Evolutionary conservation across 1,140 invertebrate species (phyloP), one percentile per base, ranked within the genome.

Genomic region (Orchestia grillus): DNA sequence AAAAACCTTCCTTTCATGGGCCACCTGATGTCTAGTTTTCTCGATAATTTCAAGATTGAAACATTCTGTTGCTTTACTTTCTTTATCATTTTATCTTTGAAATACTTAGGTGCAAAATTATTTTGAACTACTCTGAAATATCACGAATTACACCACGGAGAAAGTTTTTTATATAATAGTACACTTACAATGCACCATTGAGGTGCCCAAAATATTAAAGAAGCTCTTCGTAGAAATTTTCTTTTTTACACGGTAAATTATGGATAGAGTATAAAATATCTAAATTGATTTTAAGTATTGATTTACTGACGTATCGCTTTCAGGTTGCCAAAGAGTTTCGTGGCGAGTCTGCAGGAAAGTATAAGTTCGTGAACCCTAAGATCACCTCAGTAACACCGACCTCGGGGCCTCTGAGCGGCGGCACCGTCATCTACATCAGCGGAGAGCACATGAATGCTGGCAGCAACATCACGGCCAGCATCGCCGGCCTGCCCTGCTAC

Each of bases 401-500:
- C 96, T 98, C 98, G 97, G 99, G 99, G 0, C 99, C 99, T 0
- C 98, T 98, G 96, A 99, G 99, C 77, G 99, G 99, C 36, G 99
- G 99, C 19, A 99, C 99, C 15, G 98, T 98, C 96, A 97, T 99
- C 77, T 98, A 98, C 96, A 99, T 99, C 96, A 98, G 98, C 96
- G 99, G 99, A 23, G 98, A 98, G 96, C 98, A 99, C 97, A 98
- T 99, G 98, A 99, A 99, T 97, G 99, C 99, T 88, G 99, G 99
- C 44, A 99, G 99, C 97, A 98, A 98, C 95, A 99, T 99, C 97
- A 98, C 98, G 97, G 99, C 99, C 0, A 98, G 98, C 97, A 98
- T 99, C 96, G 99, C 99, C 97, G 98, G 98, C 95, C 98, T 99
- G 95, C 98, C 98, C 0, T 99, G 99, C 97, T 98, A 98, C 97